Evolutionary conservation across 2,888 invertebrate genomes (phyloP).

Genomic region (Cheilosia vernalis): DNA sequence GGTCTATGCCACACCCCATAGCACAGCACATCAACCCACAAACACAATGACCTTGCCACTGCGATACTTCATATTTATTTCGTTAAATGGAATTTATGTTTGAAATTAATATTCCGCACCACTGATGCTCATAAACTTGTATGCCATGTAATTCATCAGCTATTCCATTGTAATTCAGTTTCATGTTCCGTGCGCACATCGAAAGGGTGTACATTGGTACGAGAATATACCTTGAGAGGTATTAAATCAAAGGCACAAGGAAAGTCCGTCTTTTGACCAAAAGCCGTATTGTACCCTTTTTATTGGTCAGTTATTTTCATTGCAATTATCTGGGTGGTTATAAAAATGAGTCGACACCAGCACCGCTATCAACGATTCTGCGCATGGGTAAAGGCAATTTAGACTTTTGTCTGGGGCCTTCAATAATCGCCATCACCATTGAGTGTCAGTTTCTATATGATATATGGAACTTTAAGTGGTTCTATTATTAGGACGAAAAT

Average conservation of each 20-base stretch:
- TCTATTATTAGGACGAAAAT: constrained; percentile 58
- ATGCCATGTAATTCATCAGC: constrained; percentile 32
- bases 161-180: constrained; percentile 34
- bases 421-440: constrained; percentile 26
- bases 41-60: constrained; percentile 67
- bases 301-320: constrained; percentile 37
- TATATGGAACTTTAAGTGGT: constrained; percentile 70
- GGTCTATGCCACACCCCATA: not conserved
- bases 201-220: constrained; percentile 8
- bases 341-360: not conserved
- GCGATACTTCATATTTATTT: constrained; percentile 22
- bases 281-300: constrained; percentile 55
- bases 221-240: constrained; percentile 16
- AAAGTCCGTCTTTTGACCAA: constrained; percentile 45
- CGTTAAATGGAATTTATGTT: constrained; percentile 31
- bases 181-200: constrained; percentile 41
- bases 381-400: constrained; percentile 55
- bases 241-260: constrained; percentile 51
- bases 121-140: constrained; percentile 49
- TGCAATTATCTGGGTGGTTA: constrained; percentile 49
- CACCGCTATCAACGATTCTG: constrained; percentile 51
- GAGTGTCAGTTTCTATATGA: constrained; percentile 52
- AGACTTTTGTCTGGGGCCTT: constrained; percentile 64
- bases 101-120: constrained; percentile 53
- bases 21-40: constrained; percentile 17